Evolutionary conservation across 1,140 invertebrate genomes (phyloP).

Genomic region (Gryon sp.): DNA sequence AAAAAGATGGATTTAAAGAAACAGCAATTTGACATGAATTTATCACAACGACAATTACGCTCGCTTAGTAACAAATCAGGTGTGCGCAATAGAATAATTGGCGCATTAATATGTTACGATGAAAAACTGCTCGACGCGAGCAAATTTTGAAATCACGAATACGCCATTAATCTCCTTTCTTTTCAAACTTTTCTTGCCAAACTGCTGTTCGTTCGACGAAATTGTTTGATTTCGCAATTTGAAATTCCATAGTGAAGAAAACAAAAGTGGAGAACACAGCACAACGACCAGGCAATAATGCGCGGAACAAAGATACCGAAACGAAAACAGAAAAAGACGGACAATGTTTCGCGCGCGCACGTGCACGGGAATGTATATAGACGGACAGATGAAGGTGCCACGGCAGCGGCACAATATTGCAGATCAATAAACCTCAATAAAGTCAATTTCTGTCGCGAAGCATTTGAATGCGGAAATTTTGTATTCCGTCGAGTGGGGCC

Average conservation of each 20-base stretch:
- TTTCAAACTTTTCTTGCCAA: no score
- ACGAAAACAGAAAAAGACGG: conserved; percentile 3
- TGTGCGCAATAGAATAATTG: conserved; percentile 18
- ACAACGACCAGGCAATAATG: no score
- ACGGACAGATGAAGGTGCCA: conserved; percentile 13
- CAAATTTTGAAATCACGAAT: conserved; percentile 30
- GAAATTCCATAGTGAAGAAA: conserved; percentile 17
- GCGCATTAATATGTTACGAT: conserved; percentile 22
- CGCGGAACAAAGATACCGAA: not conserved
- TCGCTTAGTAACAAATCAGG: not conserved
- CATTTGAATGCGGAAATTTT: conserved; percentile 80
- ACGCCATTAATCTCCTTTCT: conserved; percentile 26
- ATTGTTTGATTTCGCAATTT: conserved; percentile 36
- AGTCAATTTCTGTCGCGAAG: conserved; percentile 79
- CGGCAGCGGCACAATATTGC: conserved; percentile 77
- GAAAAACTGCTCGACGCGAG: conserved; percentile 18
- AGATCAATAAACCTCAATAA: conserved; percentile 80
- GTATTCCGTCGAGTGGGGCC: conserved; percentile 74
- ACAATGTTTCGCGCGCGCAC: conserved; percentile 27
- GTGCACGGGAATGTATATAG: conserved; percentile 35
- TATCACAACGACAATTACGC: not conserved
- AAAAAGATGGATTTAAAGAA: not conserved
- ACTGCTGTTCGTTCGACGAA: conserved; percentile 21
- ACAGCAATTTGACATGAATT: no score
- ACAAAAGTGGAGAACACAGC: no score